phyloP scores from a whole-genome alignment of 2,888 invertebrate species.

The Colletes collaris region DNA sequence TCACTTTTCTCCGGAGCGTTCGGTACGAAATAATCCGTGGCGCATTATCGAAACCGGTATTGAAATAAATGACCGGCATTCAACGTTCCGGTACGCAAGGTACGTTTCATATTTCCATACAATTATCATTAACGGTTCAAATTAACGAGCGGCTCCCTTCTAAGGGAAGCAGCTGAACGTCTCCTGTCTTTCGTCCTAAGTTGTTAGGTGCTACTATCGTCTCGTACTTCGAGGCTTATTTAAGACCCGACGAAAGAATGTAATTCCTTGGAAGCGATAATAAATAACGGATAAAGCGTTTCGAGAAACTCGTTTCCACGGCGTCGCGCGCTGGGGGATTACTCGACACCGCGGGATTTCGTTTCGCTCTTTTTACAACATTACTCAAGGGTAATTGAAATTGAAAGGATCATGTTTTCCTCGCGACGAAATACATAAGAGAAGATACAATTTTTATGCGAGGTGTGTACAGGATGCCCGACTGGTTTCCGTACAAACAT shows the following conservation, averaged over 20 bases:
- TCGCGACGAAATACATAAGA: no score
- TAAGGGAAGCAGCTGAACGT: conserved; percentile 37
- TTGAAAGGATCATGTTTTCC: not conserved
- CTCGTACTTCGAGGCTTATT: conserved; percentile 23
- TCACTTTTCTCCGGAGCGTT: conserved; percentile 3
- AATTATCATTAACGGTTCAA: conserved; percentile 70
- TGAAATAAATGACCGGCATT: conserved; percentile 62
- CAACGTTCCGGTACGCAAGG: conserved; percentile 10
- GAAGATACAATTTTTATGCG: no score
- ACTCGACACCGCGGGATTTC: conserved; percentile 8
- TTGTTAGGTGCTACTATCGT: conserved; percentile 47
- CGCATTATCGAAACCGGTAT: conserved; percentile 66
- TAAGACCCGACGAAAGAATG: conserved; percentile 22
- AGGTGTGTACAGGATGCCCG: no score
- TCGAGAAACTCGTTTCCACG: conserved; percentile 25
- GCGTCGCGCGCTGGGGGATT: conserved; percentile 15
- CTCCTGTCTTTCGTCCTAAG: conserved; percentile 49
- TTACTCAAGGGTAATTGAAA: conserved; percentile 27
- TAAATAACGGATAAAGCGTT: conserved; percentile 39
- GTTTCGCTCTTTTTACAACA: not conserved
- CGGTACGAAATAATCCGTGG: conserved; percentile 38
- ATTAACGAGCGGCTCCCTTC: conserved; percentile 63
- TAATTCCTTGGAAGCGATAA: conserved; percentile 50
- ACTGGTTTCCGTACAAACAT: no score
- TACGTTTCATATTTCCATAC: conserved; percentile 70